Evolutionary conservation across 2,113 vertebrate species (phyloP).

Genomic region (Heterocephalus glaber): DNA sequence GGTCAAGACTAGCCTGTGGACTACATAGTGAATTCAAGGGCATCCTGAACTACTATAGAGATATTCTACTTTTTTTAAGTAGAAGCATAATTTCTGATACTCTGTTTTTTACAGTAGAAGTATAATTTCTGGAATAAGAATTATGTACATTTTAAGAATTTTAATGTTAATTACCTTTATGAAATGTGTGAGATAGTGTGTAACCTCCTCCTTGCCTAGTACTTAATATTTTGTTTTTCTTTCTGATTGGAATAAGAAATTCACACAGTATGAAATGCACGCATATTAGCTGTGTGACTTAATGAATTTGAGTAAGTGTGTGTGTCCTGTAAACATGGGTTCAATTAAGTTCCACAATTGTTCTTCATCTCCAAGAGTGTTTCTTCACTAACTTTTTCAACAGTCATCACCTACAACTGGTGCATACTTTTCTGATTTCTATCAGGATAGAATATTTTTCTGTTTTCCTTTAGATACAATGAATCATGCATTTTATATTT

Average conservation of each 20-base stretch:
- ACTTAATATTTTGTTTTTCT: not conserved
- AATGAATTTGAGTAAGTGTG: not conserved
- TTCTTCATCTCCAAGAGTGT: not conserved
- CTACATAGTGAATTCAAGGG: no score
- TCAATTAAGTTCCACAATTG: not conserved
- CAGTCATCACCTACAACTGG: not conserved
- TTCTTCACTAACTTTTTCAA: not conserved
- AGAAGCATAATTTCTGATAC: no score
- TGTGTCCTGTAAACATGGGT: fast-evolving
- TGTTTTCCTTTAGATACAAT: not conserved
- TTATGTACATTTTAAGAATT: not conserved
- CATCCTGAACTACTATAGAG: no score
- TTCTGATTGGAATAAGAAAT: not conserved
- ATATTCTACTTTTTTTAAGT: no score
- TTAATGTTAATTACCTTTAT: not conserved
- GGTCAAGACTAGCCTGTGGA: no score
- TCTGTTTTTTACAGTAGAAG: no score
- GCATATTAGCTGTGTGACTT: not conserved
- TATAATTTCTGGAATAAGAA: not conserved
- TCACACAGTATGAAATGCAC: not conserved
- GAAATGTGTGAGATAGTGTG: not conserved
- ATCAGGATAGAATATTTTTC: not conserved
- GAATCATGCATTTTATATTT: not conserved
- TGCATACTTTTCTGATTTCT: not conserved
- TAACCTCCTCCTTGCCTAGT: not conserved